These are phyloP conservation scores for Sebastes diaconus DNA, from an alignment of 2,797 vertebrate species.

Conservation along the genomic window DNA sequence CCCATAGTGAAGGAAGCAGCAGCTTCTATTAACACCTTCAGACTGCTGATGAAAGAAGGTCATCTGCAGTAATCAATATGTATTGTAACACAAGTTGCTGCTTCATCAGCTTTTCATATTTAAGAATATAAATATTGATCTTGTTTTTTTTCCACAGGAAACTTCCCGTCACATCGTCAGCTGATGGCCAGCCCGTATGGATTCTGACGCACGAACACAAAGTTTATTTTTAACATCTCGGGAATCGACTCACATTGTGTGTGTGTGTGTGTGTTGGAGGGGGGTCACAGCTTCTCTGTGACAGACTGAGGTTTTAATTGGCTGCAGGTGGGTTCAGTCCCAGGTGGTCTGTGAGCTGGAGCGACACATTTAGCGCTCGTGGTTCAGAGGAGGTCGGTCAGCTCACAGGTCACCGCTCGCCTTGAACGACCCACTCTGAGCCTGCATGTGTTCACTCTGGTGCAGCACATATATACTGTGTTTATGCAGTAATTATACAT, in stretches of 20 bases:
- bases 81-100: not conserved
- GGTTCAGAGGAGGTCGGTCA: constrained; percentile 12
- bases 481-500: not conserved
- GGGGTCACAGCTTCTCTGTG: constrained; percentile 20
- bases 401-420: constrained; percentile 6
- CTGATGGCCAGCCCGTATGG: not conserved
- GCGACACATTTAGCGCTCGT: not conserved
- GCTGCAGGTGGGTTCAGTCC: constrained; percentile 24
- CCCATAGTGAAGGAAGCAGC: not conserved
- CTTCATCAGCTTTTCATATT: not conserved
- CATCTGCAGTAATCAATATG: not conserved
- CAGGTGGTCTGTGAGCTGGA: constrained; percentile 30
- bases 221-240: constrained; percentile 41
- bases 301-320: constrained; percentile 50
- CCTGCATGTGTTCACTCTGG: not conserved
- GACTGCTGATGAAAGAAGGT: not conserved
- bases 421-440: not conserved
- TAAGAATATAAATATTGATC: not conserved
- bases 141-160: not conserved
- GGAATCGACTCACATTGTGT: not conserved
- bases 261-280: not conserved
- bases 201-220: constrained; percentile 13
- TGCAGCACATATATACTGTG: not conserved
- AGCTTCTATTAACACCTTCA: not conserved
- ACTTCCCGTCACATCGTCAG: not conserved